Evolutionary conservation across 1,140 invertebrate genomes (phyloP), one percentile per base, ranked within the genome.

Genomic region (Bathynomus jamesi): DNA sequence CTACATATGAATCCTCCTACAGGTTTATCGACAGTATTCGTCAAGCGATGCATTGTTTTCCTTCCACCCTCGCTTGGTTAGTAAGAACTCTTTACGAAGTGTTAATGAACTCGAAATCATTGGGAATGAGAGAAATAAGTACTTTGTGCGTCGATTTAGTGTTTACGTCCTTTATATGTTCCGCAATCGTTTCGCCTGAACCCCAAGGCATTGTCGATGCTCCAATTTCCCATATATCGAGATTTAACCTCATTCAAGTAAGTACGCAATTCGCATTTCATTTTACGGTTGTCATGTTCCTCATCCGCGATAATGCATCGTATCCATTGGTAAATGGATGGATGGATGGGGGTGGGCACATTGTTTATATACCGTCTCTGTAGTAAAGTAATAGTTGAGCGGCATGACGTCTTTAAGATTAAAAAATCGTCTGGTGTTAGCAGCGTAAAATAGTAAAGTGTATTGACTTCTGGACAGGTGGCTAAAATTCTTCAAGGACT

Each of bases 151-250:
- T 92, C 0, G 95, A 99, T 81, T 83, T 99, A 24, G 89, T 99
- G 11, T 94, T 98, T 81, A 92, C 91, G 2, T 88, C 93, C 78
- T 98, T 98, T 78, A 93, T 99, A 71, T 99, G 96, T 80, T 94
- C 95, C 8, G 96, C 95, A 0, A 94, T 99, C 61, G 91, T 96
- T 28, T 94, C 97, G 84, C 96, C 96, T 0, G 96, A 98, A 83
- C 90, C 93, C 0, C 91, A 95, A 82, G 95, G 95, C n/a, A 93
- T 98, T 62, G 93, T 92, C 0, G 95, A 97, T 80, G 90, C 91
- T 0, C 92, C 93, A n/a, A 92, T 98, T 31, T 94, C 91, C 69
- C 88, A 93, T 75, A 88, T 95, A 32, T 93, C 93, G 4, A 83
- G 94, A 28, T 95, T 94, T 81, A 98, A 98, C 86, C 85, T 98